Evolutionary conservation across 2,888 invertebrate genomes (phyloP).

Genomic region (Flexamia atlantica): DNA sequence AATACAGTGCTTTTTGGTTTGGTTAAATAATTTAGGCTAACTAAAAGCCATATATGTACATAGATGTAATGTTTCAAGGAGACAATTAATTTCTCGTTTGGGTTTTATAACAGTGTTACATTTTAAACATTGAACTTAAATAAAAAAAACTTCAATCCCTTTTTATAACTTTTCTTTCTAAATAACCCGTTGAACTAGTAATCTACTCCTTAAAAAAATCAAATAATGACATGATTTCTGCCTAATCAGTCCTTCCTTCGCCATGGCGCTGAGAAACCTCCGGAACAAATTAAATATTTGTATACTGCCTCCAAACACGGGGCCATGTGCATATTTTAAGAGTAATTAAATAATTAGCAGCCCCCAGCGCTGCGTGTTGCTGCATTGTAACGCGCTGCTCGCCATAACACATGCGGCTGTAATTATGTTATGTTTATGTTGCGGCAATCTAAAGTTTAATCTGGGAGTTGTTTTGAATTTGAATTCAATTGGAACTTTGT

Average conservation of each 20-base stretch:
- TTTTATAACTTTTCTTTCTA: too few species aligned
- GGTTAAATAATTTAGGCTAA: too few species aligned
- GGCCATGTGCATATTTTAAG: slow-evolving; percentile 48
- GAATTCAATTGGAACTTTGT: slow-evolving; percentile 49
- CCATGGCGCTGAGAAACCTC: background rate
- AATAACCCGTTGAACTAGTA: too few species aligned
- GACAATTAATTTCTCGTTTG: too few species aligned
- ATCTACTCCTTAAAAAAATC: too few species aligned
- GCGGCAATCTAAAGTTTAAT: slow-evolving; percentile 22
- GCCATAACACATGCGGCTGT: slow-evolving; percentile 30
- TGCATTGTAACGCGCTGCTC: background rate
- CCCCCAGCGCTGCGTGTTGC: background rate
- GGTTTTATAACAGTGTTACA: too few species aligned
- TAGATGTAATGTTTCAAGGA: too few species aligned
- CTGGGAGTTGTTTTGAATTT: slow-evolving; percentile 33
- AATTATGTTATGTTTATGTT: slow-evolving; percentile 49
- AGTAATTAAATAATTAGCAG: slow-evolving; percentile 48
- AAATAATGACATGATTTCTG: background rate
- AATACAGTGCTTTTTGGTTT: too few species aligned
- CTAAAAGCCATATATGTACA: too few species aligned
- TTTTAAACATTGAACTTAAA: too few species aligned
- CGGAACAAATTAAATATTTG: slow-evolving; percentile 54
- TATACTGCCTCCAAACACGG: slow-evolving; percentile 18
- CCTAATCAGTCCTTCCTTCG: background rate
- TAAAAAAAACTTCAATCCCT: too few species aligned